phyloP scores from a whole-genome alignment of 2,797 vertebrate species.

The Anguilla pacifica region DNA sequence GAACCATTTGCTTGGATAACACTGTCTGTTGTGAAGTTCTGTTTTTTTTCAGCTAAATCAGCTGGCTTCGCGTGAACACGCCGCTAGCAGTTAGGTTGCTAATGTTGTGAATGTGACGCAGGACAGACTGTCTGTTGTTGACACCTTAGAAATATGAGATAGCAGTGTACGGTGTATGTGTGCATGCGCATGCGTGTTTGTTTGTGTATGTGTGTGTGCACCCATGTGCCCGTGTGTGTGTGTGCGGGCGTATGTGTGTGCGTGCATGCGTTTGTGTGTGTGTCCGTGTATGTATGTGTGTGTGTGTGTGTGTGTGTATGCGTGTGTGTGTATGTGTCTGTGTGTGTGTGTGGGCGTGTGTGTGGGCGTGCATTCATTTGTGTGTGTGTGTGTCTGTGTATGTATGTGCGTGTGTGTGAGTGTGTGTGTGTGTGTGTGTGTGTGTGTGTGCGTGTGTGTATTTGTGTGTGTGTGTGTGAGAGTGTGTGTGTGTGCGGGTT shows the following conservation, averaged over 20 bases:
- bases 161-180: too few relatives aligned
- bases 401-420: background rate
- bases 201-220: slow-evolving; percentile 48
- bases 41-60: background rate
- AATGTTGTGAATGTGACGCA: too few relatives aligned
- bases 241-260: slow-evolving; percentile 46
- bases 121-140: too few relatives aligned
- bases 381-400: background rate
- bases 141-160: too few relatives aligned
- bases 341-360: slow-evolving; percentile 32
- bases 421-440: background rate
- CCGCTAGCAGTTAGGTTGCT: too few relatives aligned
- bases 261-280: slow-evolving; percentile 44
- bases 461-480: slow-evolving; percentile 1
- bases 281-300: background rate
- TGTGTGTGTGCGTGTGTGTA: background rate
- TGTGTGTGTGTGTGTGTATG: slow-evolving; percentile 1
- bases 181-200: background rate
- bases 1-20: background rate
- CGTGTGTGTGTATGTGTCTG: slow-evolving; percentile 41
- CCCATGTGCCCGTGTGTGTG: too few relatives aligned
- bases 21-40: background rate
- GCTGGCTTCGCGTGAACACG: too few relatives aligned
- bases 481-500: slow-evolving; percentile 57
- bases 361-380: slow-evolving; percentile 60